Evolutionary conservation across 2,888 invertebrate species (phyloP).

Genomic region (Steinernema hermaphroditum): DNA sequence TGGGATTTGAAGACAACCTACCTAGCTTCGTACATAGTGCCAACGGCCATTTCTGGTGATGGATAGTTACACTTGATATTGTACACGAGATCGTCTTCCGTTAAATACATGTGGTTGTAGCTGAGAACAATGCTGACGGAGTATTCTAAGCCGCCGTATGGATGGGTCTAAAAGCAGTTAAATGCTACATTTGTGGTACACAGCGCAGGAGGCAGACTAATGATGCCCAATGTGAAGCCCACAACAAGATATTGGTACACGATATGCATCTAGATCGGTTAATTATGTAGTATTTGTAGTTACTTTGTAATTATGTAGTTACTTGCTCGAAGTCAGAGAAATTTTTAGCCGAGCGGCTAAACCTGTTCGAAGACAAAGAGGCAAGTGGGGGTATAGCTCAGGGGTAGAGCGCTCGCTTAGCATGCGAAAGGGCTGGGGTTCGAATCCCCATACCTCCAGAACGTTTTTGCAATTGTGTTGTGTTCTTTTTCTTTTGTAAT

Average conservation of each 20-base stretch:
- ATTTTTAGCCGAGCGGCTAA: too few species aligned
- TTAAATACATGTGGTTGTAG: slow-evolving; percentile 39
- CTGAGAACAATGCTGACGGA: slow-evolving; percentile 39
- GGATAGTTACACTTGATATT: slow-evolving; percentile 35
- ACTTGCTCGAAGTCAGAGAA: too few species aligned
- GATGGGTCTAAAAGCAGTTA: slow-evolving; percentile 42
- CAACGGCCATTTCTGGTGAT: slow-evolving; percentile 31
- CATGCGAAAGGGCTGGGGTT: slow-evolving; percentile 46
- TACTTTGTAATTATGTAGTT: too few species aligned
- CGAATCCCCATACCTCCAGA: slow-evolving; percentile 42
- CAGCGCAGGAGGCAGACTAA: too few species aligned
- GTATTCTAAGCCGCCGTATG: slow-evolving; percentile 40
- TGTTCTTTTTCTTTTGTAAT: too few species aligned
- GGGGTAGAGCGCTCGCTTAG: slow-evolving; percentile 48
- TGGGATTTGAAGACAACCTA: not conserved
- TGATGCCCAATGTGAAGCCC: too few species aligned
- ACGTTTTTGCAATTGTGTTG: too few species aligned
- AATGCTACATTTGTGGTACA: too few species aligned
- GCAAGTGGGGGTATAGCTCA: slow-evolving; percentile 42
- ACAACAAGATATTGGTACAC: too few species aligned
- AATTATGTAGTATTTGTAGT: too few species aligned
- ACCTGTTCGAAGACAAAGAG: too few species aligned
- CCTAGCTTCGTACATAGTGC: slow-evolving; percentile 43
- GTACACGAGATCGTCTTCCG: slow-evolving; percentile 44
- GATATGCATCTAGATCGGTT: too few species aligned